phyloP scores from a whole-genome alignment of 2,797 vertebrate species.

The Bucorvus abyssinicus region DNA sequence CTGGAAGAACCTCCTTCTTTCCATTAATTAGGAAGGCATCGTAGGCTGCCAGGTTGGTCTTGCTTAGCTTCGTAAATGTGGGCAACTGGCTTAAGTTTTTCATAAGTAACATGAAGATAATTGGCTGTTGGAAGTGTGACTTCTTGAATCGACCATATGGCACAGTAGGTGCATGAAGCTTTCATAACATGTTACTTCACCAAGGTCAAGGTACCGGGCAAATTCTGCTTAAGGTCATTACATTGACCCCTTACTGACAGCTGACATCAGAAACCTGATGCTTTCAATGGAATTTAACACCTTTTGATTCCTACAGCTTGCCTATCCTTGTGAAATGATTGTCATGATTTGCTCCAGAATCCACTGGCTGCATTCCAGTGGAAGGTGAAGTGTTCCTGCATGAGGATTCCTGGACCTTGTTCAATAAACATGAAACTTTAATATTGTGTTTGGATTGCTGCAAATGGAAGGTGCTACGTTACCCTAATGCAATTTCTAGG shows the following conservation, averaged over 20 bases:
- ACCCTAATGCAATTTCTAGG: constrained; percentile 51
- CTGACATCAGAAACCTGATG: background rate
- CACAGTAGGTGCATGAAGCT: background rate
- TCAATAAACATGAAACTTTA: constrained; percentile 59
- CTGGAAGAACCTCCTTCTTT: background rate
- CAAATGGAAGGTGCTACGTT: constrained; percentile 38
- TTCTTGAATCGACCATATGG: fast-evolving
- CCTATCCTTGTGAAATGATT: background rate
- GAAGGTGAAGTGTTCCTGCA: constrained; percentile 17
- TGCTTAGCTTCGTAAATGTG: background rate
- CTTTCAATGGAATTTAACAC: background rate
- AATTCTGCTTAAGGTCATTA: background rate
- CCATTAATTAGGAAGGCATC: background rate
- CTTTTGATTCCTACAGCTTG: background rate
- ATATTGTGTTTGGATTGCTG: constrained; percentile 23
- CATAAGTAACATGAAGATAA: fast-evolving
- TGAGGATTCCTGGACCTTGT: background rate
- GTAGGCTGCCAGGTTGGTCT: background rate
- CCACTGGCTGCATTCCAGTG: background rate
- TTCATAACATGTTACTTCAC: background rate
- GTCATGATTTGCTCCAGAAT: background rate
- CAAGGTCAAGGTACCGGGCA: background rate
- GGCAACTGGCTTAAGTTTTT: background rate
- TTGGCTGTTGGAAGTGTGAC: background rate
- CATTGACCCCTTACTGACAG: background rate